These are phyloP conservation scores for Alviniconcha marisindica DNA, from an alignment of 1,140 invertebrate species.

Conservation along the genomic window DNA sequence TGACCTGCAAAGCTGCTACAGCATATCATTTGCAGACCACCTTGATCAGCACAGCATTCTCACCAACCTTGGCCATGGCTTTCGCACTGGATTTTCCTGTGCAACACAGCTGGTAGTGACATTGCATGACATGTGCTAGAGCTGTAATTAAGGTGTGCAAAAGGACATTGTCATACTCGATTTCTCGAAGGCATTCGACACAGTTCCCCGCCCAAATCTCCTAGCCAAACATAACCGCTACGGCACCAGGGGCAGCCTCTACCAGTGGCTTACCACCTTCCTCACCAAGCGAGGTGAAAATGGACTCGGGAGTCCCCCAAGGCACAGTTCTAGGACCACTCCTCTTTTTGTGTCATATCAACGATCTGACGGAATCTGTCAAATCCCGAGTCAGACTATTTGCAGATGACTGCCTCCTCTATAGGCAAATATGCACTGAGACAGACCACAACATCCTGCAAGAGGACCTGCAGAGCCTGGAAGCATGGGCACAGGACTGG, in stretches of 20 bases:
- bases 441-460: background rate
- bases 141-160: background rate
- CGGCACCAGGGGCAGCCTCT: constrained; percentile 29
- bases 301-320: background rate
- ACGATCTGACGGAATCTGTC: constrained; percentile 30
- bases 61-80: constrained; percentile 43
- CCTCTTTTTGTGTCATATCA: constrained; percentile 19
- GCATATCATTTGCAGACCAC: constrained; percentile 46
- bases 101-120: constrained; percentile 33
- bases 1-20: constrained; percentile 35
- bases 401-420: constrained; percentile 46
- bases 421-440: constrained; percentile 33
- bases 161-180: background rate
- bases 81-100: constrained; percentile 33
- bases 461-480: background rate
- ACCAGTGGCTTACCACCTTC: constrained; percentile 45
- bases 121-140: constrained; percentile 21
- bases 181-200: constrained; percentile 35
- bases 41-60: constrained; percentile 37
- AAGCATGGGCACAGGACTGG: background rate
- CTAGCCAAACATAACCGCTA: constrained; percentile 43
- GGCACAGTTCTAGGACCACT: constrained; percentile 23
- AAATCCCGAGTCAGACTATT: constrained; percentile 41
- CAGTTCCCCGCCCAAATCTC: constrained; percentile 44
- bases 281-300: constrained; percentile 38